Base-by-base conservation (phyloP, 1,140 invertebrate genomes). In the Papilio polyxenes region DNA sequence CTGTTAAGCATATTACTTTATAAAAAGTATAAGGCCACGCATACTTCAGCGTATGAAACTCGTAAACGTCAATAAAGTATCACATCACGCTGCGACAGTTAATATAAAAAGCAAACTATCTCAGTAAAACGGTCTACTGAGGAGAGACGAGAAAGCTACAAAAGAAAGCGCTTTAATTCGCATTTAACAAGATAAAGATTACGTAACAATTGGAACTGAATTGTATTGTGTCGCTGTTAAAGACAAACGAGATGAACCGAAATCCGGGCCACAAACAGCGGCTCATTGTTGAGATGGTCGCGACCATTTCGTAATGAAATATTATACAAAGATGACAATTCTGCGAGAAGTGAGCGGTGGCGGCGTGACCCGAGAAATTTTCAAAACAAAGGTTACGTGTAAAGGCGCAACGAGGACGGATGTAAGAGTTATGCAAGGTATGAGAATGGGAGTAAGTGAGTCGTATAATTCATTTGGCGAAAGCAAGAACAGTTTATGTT, bases 251-350 rank as follows among this genome's bases (percentile, higher is more conserved):
- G 44, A 75, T 75, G 74, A 48, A 77, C 44, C 49, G 75, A 53
- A 53, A 77, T 77, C 23, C 77, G 77, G 31, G 59, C n/a, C 78
- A 31, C 10, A 40, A 77, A 65, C 48, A 69, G 40, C 37, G 40
- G 44, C 5, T n/a, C 78, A 80, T 80, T 80, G 78, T 80, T 51
- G 40, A 69, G 44, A 80, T 8, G 48, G 56, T 48, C 78, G 9
- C 7, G 31, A 15, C 23, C 13, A 59, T 62, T 79, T 79, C 78
- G 78, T 53, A 77, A 77, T 23, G 44, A 51, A 65, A 49, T 75
- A n/a, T 76, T 31, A 77, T 53, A 53, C 75, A 77, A 77, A 77
- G 75, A 77, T 53, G 48, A 51, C 75, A 49, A 75, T 75, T 75
- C 74, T 49, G 40, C 44, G 44, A 49, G 74, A 75, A 49, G n/a